Evolutionary conservation across 2,797 vertebrate genomes (phyloP).

Genomic region (Okamejei kenojei): DNA sequence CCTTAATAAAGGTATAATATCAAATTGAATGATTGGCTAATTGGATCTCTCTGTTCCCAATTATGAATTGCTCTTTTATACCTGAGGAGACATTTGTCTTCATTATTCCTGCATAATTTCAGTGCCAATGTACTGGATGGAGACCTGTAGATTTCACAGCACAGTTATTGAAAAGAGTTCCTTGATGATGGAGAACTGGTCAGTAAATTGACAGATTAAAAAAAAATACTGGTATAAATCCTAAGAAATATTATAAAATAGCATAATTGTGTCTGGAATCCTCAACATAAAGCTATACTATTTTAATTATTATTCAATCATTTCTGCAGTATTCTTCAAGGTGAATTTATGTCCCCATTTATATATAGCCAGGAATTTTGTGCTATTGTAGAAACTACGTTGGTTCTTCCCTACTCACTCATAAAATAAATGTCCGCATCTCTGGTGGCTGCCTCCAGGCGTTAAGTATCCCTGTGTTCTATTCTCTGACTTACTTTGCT

Average conservation of each 20-base stretch:
- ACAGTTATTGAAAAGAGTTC: neutral
- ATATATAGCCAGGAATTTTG: neutral
- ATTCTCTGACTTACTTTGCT: neutral
- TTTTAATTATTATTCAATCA: neutral
- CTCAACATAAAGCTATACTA: neutral
- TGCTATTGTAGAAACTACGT: neutral
- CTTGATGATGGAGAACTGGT: neutral
- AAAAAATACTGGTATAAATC: neutral
- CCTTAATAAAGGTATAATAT: constrained; percentile 27
- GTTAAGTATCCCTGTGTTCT: neutral
- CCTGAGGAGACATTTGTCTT: constrained; percentile 21
- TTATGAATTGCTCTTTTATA: neutral
- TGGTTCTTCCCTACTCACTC: neutral
- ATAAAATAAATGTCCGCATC: neutral
- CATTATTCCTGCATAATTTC: constrained; percentile 19
- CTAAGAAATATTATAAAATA: neutral
- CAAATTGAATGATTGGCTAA: constrained; percentile 5
- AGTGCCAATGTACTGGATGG: neutral
- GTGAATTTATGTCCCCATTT: neutral
- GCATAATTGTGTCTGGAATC: neutral
- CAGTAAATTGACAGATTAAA: neutral
- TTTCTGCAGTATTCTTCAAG: neutral
- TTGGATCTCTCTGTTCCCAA: neutral
- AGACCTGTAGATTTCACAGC: neutral
- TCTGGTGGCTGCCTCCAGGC: neutral